These are phyloP conservation scores for Actinopyga echinites DNA, from an alignment of 53 echinoderm and acorn worm species.

Conservation along the genomic window DNA sequence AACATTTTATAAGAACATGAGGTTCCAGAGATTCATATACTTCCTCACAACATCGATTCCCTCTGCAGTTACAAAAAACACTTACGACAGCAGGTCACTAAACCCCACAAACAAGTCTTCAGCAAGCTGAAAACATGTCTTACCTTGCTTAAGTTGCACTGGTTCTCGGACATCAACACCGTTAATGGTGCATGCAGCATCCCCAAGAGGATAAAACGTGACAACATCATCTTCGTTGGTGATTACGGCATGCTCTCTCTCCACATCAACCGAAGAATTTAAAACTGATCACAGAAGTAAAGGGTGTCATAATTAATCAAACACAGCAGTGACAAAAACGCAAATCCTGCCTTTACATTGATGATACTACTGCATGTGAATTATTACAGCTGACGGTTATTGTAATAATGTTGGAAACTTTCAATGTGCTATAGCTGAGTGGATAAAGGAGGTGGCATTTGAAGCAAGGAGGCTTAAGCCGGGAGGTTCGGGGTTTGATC, in stretches of 20 bases:
- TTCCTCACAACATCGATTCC: too few relatives aligned
- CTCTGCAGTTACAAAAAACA: not conserved
- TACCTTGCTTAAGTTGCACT: constrained; percentile 90
- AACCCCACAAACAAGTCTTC: not conserved
- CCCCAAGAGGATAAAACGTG: constrained; percentile 70
- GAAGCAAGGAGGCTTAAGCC: too few relatives aligned
- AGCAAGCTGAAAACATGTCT: not conserved
- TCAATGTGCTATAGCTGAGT: too few relatives aligned
- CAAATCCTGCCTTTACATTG: too few relatives aligned
- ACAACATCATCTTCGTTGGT: constrained; percentile 73
- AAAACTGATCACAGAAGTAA: not conserved
- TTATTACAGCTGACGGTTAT: too few relatives aligned
- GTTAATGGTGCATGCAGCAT: constrained; percentile 79
- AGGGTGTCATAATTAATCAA: not conserved
- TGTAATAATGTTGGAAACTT: too few relatives aligned
- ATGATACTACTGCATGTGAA: not conserved
- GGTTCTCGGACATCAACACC: constrained; percentile 64
- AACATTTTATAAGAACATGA: too few relatives aligned
- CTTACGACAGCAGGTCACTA: not conserved
- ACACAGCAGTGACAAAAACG: not conserved
- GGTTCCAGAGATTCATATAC: too few relatives aligned
- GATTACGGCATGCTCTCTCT: constrained; percentile 76
- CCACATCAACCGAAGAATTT: constrained; percentile 34
- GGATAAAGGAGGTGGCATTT: too few relatives aligned
- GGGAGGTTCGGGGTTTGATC: too few relatives aligned